Base-by-base conservation (phyloP, 2,888 invertebrate genomes). In the Apotomis capreana region DNA sequence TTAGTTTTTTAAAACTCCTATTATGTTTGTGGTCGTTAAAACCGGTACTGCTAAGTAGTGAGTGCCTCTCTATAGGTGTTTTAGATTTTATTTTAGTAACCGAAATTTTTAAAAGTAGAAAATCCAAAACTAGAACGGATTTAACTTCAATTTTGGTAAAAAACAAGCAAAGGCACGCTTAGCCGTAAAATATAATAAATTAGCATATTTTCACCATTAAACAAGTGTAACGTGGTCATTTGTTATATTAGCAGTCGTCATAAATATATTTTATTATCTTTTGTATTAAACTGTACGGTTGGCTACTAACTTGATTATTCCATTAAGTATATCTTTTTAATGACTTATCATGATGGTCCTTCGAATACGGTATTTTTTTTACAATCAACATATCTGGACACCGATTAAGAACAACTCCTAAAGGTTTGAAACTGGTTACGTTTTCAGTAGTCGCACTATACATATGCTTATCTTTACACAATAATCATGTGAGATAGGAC, bases 161-260 rank as follows among this genome's bases (percentile, higher is more conserved):
- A 63, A 69, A 8, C 51, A 51, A 49, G n/a, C 13, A 62, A 62
- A 49, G 55, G 46, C 37, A n/a, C 13, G 55, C 36, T 68, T 63
- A 12, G 49, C 26, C 58, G 68, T 52, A 12, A 15, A 58, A 40
- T 54, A 37, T 68, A 3, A 26, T 49, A 0, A 26, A 68, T 68
- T 72, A 58, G 26, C 72, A 72, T 72, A 59, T 52, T 68, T 68
- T 10, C 15, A 15, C 49, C 52, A 63, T 72, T 68, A 58, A 62
- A 72, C 52, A 63, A 72, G 51, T 46, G 37, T 72, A 68, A n/a
- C 51, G 26, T 49, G 13, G 44, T 44, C 46, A 63, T 68, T 72
- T 63, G 52, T 63, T 72, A 63, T 46, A 54, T 52, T 64, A 40
- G 52, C 52, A 68, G 52, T 15, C 37, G 36, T 54, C 52, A 59